phyloP scores from a whole-genome alignment of 2,888 invertebrate genomes.

The Sphaerophoria taeniata region DNA sequence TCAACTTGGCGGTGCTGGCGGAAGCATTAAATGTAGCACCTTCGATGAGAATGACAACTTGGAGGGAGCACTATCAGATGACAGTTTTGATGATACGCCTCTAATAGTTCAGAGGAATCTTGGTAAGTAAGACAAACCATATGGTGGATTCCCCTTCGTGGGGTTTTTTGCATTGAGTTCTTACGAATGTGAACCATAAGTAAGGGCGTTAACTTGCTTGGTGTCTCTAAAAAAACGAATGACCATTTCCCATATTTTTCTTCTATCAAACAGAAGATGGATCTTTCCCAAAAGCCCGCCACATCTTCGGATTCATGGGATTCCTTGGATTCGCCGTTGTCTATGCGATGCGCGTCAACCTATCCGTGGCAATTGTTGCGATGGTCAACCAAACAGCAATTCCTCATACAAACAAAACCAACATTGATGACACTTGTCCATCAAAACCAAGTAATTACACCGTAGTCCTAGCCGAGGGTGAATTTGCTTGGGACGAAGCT shows the following conservation, averaged over 20 bases:
- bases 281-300: slow-evolving; percentile 86
- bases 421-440: slow-evolving; percentile 84
- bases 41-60: slow-evolving; percentile 37
- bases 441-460: slow-evolving; percentile 84
- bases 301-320: slow-evolving; percentile 91
- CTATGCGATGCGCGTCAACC: slow-evolving; percentile 94
- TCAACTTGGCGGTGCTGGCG: background rate
- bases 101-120: slow-evolving; percentile 70
- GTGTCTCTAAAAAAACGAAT: background rate
- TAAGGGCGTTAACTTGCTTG: background rate
- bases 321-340: slow-evolving; percentile 95
- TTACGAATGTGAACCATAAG: no score
- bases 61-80: slow-evolving; percentile 57
- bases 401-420: slow-evolving; percentile 84
- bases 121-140: slow-evolving; percentile 63
- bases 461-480: slow-evolving; percentile 83
- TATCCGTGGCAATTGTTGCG: slow-evolving; percentile 96
- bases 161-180: no score
- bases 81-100: slow-evolving; percentile 74
- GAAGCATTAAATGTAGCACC: slow-evolving; percentile 19
- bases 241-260: background rate
- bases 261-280: slow-evolving; percentile 74
- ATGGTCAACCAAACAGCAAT: slow-evolving; percentile 92
- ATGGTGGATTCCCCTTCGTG: background rate
- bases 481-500: slow-evolving; percentile 90